phyloP scores from a whole-genome alignment of 2,888 invertebrate genomes.

The Ashinkailepas kermadecensis region DNA sequence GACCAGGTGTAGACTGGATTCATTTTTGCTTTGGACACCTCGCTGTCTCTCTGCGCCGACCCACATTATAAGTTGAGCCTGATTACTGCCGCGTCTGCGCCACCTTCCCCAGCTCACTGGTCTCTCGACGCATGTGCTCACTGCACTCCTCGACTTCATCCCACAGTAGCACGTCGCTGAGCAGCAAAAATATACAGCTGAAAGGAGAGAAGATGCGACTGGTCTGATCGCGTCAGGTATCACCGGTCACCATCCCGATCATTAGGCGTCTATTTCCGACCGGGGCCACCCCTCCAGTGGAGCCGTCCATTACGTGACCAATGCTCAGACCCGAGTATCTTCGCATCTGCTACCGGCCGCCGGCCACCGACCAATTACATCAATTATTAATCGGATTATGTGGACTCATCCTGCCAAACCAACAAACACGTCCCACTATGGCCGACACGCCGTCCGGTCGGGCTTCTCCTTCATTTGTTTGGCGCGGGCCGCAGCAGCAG shows the following conservation, averaged over 20 bases:
- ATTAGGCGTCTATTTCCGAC: neutral
- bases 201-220: neutral
- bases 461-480: neutral
- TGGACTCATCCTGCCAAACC: neutral
- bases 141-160: too few relatives aligned
- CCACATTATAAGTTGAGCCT: too few relatives aligned
- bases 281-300: neutral
- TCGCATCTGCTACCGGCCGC: neutral
- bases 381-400: slow-evolving; percentile 10
- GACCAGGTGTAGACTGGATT: too few relatives aligned
- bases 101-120: too few relatives aligned
- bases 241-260: neutral
- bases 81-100: too few relatives aligned
- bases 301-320: neutral
- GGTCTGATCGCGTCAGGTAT: neutral
- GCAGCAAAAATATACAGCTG: too few relatives aligned
- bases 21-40: too few relatives aligned
- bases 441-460: neutral
- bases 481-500: neutral
- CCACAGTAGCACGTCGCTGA: too few relatives aligned
- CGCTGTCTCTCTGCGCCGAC: too few relatives aligned
- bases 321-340: neutral
- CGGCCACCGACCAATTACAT: neutral
- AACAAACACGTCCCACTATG: neutral
- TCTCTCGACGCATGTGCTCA: too few relatives aligned